Percentiles rank a stretch among this genome's conserved stretches.
Evolutionary conservation across 2,113 vertebrate species (phyloP).

Genomic region (Upupa epops): DNA sequence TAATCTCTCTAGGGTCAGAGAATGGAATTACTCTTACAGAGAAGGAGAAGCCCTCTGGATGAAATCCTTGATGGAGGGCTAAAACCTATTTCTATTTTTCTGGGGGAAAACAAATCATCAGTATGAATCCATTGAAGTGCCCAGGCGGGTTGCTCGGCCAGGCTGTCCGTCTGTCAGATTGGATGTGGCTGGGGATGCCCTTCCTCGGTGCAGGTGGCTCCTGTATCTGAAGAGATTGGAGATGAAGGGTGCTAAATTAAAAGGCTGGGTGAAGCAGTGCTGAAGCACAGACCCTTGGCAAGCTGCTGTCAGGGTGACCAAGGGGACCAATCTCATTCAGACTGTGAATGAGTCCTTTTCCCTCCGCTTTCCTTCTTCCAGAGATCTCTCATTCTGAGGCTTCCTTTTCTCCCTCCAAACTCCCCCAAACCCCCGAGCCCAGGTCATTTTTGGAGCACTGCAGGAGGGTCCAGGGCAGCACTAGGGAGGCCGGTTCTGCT

Average conservation of each 20-base stretch:
- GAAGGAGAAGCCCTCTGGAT: not conserved
- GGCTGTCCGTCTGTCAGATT: not conserved
- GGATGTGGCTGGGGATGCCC: not conserved
- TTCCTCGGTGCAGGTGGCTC: rapidly evolving
- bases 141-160: not conserved
- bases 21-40: not conserved
- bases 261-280: not conserved
- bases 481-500: not conserved
- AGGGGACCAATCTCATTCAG: not conserved
- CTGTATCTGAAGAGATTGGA: not conserved
- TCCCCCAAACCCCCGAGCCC: not conserved
- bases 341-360: not conserved
- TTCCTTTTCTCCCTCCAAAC: not conserved
- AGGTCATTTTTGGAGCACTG: not conserved
- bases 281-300: not conserved
- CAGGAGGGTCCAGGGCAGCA: not conserved
- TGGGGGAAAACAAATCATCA: not conserved
- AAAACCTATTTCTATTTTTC: not conserved
- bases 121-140: not conserved
- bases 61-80: slow-evolving; percentile 4
- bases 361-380: not conserved
- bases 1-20: slow-evolving; percentile 13
- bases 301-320: not conserved
- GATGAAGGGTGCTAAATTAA: not conserved
- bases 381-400: not conserved